Conservation (phyloP, 2,797 vertebrate genomes). For the Argyrosomus regius region DNA sequence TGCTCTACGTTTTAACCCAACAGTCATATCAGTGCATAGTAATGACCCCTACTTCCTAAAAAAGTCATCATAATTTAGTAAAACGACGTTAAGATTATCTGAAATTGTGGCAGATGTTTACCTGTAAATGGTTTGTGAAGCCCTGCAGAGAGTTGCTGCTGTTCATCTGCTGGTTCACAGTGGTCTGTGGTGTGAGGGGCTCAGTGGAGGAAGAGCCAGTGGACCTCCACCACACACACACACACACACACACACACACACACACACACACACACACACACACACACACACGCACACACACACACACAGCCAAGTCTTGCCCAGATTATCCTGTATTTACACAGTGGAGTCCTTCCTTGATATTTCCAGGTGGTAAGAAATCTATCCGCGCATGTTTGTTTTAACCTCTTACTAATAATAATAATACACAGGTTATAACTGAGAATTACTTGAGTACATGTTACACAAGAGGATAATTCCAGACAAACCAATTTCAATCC, state of each 20-base stretch:
- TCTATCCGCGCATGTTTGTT: background rate
- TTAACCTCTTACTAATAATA: background rate
- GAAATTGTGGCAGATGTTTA: slow-evolving; percentile 39
- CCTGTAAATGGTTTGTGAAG: slow-evolving; percentile 59
- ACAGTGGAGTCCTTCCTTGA: background rate
- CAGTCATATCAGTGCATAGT: background rate
- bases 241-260: slow-evolving; percentile 29
- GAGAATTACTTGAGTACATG: background rate
- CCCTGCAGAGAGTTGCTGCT: slow-evolving; percentile 46
- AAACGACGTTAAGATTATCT: rapidly evolving
- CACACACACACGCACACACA: background rate
- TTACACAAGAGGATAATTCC: background rate
- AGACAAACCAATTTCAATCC: background rate
- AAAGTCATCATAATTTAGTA: background rate
- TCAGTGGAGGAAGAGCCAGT: slow-evolving; percentile 28
- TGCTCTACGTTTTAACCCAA: background rate
- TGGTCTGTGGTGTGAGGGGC: slow-evolving; percentile 55
- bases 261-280: slow-evolving; percentile 13
- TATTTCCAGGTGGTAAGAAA: slow-evolving; percentile 17
- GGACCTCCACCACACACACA: slow-evolving; percentile 24
- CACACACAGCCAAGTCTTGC: background rate
- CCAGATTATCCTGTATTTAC: slow-evolving; percentile 11
- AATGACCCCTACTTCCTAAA: background rate
- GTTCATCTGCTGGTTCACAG: slow-evolving; percentile 55
- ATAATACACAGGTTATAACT: background rate